These are phyloP conservation scores for Pampusana beccarii DNA, from an alignment of 2,113 vertebrate species.

Conservation along the genomic window DNA sequence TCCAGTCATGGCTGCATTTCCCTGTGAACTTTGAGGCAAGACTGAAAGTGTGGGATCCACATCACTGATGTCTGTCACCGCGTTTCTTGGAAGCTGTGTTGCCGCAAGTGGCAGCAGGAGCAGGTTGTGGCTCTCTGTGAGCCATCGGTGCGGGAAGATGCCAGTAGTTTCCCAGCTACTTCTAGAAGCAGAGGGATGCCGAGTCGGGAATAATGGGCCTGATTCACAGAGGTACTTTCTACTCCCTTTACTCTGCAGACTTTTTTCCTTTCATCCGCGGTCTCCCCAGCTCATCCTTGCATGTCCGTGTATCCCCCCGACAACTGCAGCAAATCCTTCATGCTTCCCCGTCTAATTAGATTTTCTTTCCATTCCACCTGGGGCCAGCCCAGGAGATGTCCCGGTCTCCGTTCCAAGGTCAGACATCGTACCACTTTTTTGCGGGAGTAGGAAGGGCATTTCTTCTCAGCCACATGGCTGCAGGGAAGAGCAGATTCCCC, in stretches of 20 bases:
- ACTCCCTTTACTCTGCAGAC: neutral
- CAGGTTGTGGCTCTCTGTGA: neutral
- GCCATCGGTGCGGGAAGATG: neutral
- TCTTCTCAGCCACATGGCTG: fast-evolving
- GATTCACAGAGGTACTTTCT: neutral
- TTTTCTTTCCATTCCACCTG: neutral
- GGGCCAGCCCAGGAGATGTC: neutral
- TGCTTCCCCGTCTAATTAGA: neutral
- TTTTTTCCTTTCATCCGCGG: neutral
- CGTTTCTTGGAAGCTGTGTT: neutral
- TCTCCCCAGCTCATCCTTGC: neutral
- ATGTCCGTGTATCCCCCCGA: fast-evolving
- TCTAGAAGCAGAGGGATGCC: neutral
- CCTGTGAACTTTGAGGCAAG: neutral
- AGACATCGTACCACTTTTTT: fast-evolving
- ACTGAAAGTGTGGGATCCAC: neutral
- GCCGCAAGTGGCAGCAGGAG: neutral
- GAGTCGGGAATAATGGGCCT: neutral
- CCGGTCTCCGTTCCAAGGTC: neutral
- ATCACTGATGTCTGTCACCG: neutral
- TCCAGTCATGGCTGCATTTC: neutral
- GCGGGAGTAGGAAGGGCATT: neutral
- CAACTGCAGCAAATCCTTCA: neutral
- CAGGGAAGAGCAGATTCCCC: neutral
- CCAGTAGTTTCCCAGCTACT: neutral